Percentiles rank a stretch among this genome's conserved stretches.
Conservation (phyloP, 2,797 vertebrate species). For the Cichlasoma orientale region DNA sequence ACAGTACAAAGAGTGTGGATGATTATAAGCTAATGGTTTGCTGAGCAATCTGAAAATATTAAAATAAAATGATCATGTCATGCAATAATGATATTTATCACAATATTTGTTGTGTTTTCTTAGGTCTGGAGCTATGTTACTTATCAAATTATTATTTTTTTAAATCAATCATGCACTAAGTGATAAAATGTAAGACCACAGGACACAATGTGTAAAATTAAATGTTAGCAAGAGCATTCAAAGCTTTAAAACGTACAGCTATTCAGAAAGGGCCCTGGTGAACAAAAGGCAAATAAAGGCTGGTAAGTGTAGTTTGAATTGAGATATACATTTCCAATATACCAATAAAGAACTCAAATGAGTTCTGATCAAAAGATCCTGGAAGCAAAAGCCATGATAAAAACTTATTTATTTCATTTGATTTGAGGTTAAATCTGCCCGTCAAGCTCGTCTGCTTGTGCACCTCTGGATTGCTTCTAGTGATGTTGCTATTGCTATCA, state of each 20-base stretch:
- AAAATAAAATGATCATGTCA: neutral
- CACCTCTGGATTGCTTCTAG: neutral
- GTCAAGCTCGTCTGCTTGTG: neutral
- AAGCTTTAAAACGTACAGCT: neutral
- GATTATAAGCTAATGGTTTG: constrained; percentile 5
- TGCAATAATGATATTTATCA: constrained; percentile 7
- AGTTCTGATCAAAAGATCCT: neutral
- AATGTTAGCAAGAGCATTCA: too few species aligned
- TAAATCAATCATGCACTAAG: neutral
- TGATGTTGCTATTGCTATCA: neutral
- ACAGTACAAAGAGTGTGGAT: neutral
- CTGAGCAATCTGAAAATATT: constrained; percentile 13
- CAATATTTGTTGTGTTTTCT: neutral
- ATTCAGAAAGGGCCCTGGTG: too few species aligned
- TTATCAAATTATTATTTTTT: neutral
- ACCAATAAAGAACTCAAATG: neutral
- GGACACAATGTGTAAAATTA: too few species aligned
- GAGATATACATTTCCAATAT: neutral
- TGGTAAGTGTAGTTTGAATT: neutral
- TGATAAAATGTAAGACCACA: too few species aligned
- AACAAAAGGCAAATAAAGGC: neutral
- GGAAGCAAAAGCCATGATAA: neutral
- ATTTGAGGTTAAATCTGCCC: neutral
- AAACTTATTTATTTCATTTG: neutral
- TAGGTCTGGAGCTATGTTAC: neutral